Conservation (phyloP, 2,888 invertebrate genomes). For the Drosophila falleni region DNA sequence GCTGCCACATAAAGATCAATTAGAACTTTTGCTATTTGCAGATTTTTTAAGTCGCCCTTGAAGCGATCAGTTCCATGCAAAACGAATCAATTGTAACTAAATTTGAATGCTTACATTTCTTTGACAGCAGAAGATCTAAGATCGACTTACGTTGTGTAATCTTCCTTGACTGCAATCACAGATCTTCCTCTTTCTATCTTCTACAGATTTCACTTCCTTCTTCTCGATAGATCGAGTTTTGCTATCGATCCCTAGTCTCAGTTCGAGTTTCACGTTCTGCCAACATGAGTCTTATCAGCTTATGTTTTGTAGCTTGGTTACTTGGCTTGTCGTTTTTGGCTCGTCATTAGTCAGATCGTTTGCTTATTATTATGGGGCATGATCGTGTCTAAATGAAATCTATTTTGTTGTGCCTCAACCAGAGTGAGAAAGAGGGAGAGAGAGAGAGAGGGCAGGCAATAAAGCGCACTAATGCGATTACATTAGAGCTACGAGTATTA, state of each 20-base stretch:
- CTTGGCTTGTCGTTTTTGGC: conserved; percentile 56
- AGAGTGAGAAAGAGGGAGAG: neutral
- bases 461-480: conserved; percentile 78
- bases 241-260: conserved; percentile 13
- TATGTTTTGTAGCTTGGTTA: conserved; percentile 59
- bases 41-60: conserved; percentile 19
- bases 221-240: conserved; percentile 29
- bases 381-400: conserved; percentile 81
- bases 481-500: conserved; percentile 69
- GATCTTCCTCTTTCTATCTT: neutral
- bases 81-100: neutral
- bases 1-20: conserved; percentile 42
- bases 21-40: conserved; percentile 37
- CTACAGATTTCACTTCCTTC: conserved; percentile 24
- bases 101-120: conserved; percentile 1
- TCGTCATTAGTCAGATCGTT: conserved; percentile 73
- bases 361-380: conserved; percentile 72
- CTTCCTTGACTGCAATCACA: conserved; percentile 15
- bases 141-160: conserved; percentile 27
- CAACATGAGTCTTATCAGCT: conserved; percentile 73
- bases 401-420: conserved; percentile 54
- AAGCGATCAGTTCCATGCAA: conserved; percentile 10
- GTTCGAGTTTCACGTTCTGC: conserved; percentile 16
- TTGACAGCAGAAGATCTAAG: neutral
- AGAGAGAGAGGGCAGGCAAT: conserved; percentile 43